Conservation (phyloP, 2,888 invertebrate genomes). For the Drosophila paracracens region DNA sequence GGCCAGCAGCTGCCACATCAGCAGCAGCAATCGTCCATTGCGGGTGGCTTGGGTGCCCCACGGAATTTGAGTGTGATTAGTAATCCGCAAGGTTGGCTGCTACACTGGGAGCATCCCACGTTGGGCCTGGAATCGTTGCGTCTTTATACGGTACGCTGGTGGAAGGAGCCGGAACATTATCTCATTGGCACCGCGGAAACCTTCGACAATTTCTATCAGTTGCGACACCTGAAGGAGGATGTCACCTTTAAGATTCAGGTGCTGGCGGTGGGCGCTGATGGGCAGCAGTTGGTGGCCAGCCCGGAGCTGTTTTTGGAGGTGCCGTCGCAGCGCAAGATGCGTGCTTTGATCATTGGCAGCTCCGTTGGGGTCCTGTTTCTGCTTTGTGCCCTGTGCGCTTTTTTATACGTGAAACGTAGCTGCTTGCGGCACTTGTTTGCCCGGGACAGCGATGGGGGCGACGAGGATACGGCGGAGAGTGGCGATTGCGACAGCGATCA, state of each 20-base stretch:
- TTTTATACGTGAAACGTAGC: constrained; percentile 86
- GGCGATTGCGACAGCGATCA: constrained; percentile 82
- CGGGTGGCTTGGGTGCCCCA: constrained; percentile 85
- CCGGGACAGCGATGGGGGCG: constrained; percentile 54
- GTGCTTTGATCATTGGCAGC: constrained; percentile 90
- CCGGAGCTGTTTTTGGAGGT: constrained; percentile 88
- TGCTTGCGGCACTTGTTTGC: constrained; percentile 81
- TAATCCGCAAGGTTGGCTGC: constrained; percentile 90
- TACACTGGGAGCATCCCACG: constrained; percentile 90
- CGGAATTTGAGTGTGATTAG: constrained; percentile 90
- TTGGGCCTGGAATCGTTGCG: constrained; percentile 87
- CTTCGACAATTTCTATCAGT: constrained; percentile 89
- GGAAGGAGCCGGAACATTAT: constrained; percentile 88
- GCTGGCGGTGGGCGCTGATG: constrained; percentile 87
- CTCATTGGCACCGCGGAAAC: constrained; percentile 90
- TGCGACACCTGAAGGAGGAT: constrained; percentile 90
- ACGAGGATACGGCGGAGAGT: constrained; percentile 75
- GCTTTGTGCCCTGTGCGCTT: constrained; percentile 88
- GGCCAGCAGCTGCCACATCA: constrained; percentile 55
- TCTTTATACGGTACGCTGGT: constrained; percentile 90
- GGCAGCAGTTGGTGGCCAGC: constrained; percentile 88
- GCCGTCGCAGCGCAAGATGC: constrained; percentile 89
- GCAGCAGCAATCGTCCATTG: constrained; percentile 46
- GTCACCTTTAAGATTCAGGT: constrained; percentile 91
- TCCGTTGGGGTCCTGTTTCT: constrained; percentile 90